Base-by-base conservation (phyloP, 2,113 vertebrate species). In the Cyphomyrus plagiostoma region DNA sequence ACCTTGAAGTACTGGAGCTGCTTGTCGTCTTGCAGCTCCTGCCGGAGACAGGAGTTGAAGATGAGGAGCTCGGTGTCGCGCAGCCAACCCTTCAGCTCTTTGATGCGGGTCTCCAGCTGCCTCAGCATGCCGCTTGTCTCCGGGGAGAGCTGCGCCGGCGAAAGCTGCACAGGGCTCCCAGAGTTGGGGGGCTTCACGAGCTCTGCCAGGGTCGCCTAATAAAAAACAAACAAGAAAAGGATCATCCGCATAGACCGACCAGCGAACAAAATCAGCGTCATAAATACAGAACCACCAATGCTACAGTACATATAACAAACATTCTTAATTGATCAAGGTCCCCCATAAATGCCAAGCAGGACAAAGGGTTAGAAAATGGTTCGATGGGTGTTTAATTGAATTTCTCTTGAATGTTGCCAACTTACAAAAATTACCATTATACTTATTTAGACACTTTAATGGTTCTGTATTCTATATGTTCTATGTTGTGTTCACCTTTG, bases 31-130 rank as follows among this genome's bases (percentile, higher is more conserved):
- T 96, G 96, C 89, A 89, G 92, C 87, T 89, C 89, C 94, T 96
- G 96, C 93, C 97, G 95, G 92, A 98, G 96, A 91, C 97, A 99
- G 91, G 98, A 97, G 97, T 99, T 99, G 95, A 99, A 99, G 96
- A 99, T 98, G 95, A 99, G 97, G 91, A 99, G 97, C 96, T 99
- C 98, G 2, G 98, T 99, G 95, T 99, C 98, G 93, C 98, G 94
- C 89, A 99, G 96, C 98, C 98, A 99, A 52, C 95, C 95, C 96
- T 98, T 99, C 94, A 99, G 95, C 93, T 99, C 98, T 95, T 99
- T 98, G 93, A 99, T 97, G 53, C 97, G 96, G 93, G 95, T 95
- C 96, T 99, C 97, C 96, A 99, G 97, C 96, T 98, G 98, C 94
- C 96, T 96, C 93, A 99, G 96, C 92, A 98, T 96, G 92, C 95